Base-by-base conservation (phyloP, 1,140 invertebrate species). In the Lamellibrachia luymesi region DNA sequence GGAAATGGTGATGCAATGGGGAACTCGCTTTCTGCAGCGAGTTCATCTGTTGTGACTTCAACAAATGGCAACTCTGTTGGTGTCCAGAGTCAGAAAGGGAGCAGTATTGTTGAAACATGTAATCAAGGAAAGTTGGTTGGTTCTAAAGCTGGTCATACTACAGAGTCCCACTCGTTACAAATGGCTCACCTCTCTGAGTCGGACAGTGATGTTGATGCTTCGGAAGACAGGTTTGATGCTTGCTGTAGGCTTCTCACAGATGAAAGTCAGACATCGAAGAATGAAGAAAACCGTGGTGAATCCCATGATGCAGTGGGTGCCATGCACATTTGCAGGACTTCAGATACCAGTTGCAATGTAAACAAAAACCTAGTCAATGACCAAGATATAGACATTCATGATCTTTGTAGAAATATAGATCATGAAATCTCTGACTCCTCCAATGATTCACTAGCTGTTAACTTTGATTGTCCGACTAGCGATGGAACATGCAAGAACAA, bases 161-260 rank as follows among this genome's bases (percentile, higher is more conserved):
- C 64, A 22, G 64, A 80, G 64, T 80, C 25, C 13, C 13, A 80
- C 64, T 80, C 13, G 64, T 80, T 80, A 80, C 64, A 80, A 80
- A 80, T 80, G 64, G 0, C 64, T 22, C 0, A 80, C 25, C 64
- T 80, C 38, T 38, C 38, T 38, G 38, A 1, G 13, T 17, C 64
- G 25, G 64, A 80, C 8, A 25, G 56, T 51, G 92, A 92, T 8
- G 51, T 22, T 51, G 92, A 92, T 17, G 51, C 49, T 50, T 38
- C 27, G 27, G 92, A 92, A n/a, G 51, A 51, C 51, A 38, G 5
- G 7, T 92, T 92, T 51, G 92, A 92, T 38, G 92, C 92, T 7
- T 92, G 92, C 50, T 92, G 92, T 52, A 25, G 51, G 51, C 92
- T 92, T 92, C 27, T 92, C 92, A 50, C 51, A 50, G 49, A 51